phyloP scores from a whole-genome alignment of 2,888 invertebrate species.

The Itoplectis maculator region DNA sequence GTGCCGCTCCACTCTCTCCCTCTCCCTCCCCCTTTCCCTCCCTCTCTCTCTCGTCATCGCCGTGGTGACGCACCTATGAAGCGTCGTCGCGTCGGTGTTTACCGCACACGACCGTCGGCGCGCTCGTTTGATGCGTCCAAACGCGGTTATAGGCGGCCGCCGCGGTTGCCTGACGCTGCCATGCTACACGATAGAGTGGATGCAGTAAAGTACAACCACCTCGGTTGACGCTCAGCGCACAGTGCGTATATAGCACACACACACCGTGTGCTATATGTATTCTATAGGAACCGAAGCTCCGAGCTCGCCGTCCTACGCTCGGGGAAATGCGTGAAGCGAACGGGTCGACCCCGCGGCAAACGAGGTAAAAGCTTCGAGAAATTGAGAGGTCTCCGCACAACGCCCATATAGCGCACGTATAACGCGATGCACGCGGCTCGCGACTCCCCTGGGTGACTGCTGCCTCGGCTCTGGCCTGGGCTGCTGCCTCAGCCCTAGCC shows the following conservation, averaged over 20 bases:
- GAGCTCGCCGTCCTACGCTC: too few species aligned
- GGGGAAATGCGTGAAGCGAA: conserved; percentile 49
- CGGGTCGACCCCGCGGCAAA: conserved; percentile 58
- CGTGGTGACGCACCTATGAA: not conserved
- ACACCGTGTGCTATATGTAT: conserved; percentile 6
- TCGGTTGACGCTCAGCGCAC: not conserved
- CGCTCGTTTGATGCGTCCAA: conserved; percentile 61
- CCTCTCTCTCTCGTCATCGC: conserved; percentile 40
- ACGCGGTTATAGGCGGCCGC: conserved; percentile 44
- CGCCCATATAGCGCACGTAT: conserved; percentile 19
- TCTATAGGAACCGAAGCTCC: too few species aligned
- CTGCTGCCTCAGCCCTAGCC: conserved; percentile 25
- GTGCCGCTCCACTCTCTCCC: too few species aligned
- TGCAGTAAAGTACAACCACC: not conserved
- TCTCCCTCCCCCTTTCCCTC: too few species aligned
- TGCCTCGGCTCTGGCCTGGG: too few species aligned
- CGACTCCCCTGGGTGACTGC: conserved; percentile 26
- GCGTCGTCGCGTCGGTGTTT: not conserved
- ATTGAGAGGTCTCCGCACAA: conserved; percentile 60
- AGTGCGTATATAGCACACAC: conserved; percentile 7
- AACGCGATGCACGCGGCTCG: too few species aligned
- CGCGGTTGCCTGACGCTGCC: too few species aligned
- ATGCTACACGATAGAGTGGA: conserved; percentile 15
- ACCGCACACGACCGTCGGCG: conserved; percentile 32
- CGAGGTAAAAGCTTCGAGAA: conserved; percentile 65